These are phyloP conservation scores for Eptesicus fuscus DNA, from an alignment of 2,113 vertebrate species.

Conservation along the genomic window DNA sequence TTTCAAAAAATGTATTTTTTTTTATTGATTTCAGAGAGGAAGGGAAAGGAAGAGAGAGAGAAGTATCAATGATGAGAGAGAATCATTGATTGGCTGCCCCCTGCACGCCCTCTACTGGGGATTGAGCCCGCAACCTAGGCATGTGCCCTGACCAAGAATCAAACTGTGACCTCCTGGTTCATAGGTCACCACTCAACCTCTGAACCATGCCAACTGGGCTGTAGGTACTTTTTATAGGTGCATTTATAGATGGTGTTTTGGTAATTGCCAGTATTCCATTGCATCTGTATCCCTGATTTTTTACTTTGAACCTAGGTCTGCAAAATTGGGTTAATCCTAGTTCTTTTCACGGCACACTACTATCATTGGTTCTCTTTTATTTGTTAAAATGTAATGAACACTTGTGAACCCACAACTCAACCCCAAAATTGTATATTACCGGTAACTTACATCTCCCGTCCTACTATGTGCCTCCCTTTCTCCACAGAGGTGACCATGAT, in stretches of 20 bases:
- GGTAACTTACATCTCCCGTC: neutral
- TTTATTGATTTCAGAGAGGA: neutral
- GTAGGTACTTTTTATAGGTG: neutral
- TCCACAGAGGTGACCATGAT: neutral
- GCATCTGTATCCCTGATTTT: neutral
- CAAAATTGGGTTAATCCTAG: neutral
- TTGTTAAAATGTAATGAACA: neutral
- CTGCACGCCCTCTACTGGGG: fast-evolving
- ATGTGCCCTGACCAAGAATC: too few species aligned
- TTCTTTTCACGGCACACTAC: neutral
- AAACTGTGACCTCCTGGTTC: too few species aligned
- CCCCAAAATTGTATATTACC: neutral
- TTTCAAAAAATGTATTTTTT: neutral
- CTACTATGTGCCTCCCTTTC: neutral
- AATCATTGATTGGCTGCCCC: too few species aligned
- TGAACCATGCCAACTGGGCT: neutral
- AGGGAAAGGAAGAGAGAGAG: neutral
- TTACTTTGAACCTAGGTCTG: neutral
- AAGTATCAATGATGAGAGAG: too few species aligned
- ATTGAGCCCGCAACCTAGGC: too few species aligned
- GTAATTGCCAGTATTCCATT: neutral
- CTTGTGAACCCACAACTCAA: neutral
- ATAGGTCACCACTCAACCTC: neutral
- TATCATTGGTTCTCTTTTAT: neutral
- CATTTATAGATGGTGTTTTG: neutral